A percentile compares a stretch with the other conserved stretches of the same genome.
Evolutionary conservation across 2,113 vertebrate genomes (phyloP).

Genomic region (Rhagologus leucostigma): DNA sequence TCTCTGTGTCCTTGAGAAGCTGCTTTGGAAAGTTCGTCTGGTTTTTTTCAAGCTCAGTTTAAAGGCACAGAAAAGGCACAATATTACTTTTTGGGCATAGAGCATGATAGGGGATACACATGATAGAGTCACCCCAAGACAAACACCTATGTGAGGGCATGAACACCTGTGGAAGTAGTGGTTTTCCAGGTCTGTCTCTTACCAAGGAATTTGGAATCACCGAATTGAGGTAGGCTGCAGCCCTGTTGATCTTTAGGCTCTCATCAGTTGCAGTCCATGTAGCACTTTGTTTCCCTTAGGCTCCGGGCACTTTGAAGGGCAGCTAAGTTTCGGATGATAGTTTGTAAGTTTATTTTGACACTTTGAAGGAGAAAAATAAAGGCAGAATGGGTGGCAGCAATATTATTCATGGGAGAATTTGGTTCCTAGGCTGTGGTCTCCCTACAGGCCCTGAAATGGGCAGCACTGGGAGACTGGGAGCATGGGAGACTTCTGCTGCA

Average conservation of each 20-base stretch:
- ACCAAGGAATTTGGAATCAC: neutral
- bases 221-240: neutral
- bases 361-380: neutral
- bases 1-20: no score
- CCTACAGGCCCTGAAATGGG: neutral
- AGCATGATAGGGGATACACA: no score
- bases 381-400: neutral
- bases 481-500: neutral
- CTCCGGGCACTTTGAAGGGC: neutral
- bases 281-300: neutral
- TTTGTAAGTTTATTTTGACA: neutral
- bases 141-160: neutral
- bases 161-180: neutral
- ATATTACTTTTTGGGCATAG: no score
- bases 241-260: neutral
- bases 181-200: neutral
- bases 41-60: no score
- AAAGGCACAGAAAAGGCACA: no score
- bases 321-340: neutral
- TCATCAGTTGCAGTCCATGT: fast-evolving
- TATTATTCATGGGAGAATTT: neutral
- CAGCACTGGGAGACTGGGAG: neutral
- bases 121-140: no score
- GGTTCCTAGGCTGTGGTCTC: neutral
- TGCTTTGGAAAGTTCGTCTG: no score